These are phyloP conservation scores for Polyommatus icarus DNA, from an alignment of 2,888 invertebrate species.

Conservation along the genomic window DNA sequence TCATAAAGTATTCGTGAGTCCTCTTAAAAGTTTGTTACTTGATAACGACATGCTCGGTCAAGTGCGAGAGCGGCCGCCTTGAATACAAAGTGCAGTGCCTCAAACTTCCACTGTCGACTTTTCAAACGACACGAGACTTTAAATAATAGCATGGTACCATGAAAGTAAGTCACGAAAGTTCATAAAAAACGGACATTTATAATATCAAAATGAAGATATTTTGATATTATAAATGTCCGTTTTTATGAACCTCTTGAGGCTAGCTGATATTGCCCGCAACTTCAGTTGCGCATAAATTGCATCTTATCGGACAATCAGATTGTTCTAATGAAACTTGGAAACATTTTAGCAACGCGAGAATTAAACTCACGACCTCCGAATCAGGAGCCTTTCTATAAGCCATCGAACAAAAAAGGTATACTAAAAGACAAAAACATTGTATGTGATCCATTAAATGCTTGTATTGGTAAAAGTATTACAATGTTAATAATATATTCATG, in stretches of 20 bases:
- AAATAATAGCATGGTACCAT: not conserved
- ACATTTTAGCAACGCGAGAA: not conserved
- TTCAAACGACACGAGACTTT: constrained; percentile 9
- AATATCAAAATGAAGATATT: not conserved
- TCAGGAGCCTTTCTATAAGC: not conserved
- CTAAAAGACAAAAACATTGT: not conserved
- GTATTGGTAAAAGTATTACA: too few species aligned
- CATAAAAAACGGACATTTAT: not conserved
- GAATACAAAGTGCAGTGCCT: constrained; percentile 21
- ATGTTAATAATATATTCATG: not conserved
- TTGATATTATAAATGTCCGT: too few species aligned
- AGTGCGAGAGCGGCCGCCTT: constrained; percentile 14
- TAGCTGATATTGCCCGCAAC: too few species aligned
- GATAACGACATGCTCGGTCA: constrained; percentile 24
- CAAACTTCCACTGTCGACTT: constrained; percentile 10
- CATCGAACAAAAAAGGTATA: not conserved
- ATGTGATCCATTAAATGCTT: not conserved
- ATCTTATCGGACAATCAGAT: too few species aligned
- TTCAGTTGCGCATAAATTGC: too few species aligned
- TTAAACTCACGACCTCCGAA: not conserved
- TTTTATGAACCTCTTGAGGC: not conserved
- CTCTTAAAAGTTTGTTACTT: constrained; percentile 21
- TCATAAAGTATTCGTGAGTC: not conserved
- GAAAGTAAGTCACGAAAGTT: not conserved
- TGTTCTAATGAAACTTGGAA: not conserved